Evolutionary conservation across 2,888 invertebrate genomes (phyloP).

Genomic region (Pachliopta kotzebuea): DNA sequence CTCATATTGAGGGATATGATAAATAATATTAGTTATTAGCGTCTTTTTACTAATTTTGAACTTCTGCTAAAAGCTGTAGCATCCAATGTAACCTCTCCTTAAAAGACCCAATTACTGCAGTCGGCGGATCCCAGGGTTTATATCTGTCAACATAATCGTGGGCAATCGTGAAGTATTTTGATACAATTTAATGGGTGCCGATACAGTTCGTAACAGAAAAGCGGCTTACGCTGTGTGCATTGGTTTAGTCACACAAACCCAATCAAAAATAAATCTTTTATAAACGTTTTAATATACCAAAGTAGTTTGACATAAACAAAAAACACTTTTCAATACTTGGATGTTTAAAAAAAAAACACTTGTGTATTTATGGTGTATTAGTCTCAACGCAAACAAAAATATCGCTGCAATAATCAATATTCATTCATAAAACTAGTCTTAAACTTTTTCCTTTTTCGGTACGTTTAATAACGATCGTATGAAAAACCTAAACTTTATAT

Average conservation of each 20-base stretch:
- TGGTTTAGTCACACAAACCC: background rate
- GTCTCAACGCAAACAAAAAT: too few species aligned
- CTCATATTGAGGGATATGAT: too few species aligned
- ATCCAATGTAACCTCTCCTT: background rate
- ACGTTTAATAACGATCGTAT: background rate
- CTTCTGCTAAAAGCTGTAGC: background rate
- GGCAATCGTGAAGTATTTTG: slow-evolving; percentile 5
- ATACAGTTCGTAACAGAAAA: slow-evolving; percentile 8
- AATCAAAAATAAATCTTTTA: background rate
- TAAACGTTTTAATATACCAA: background rate
- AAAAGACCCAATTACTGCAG: slow-evolving; percentile 2
- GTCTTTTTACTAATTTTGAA: background rate
- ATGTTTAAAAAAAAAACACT: too few species aligned
- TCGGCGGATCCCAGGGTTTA: slow-evolving; percentile 1
- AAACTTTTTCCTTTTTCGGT: background rate
- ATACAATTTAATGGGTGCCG: slow-evolving; percentile 9
- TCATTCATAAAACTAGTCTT: background rate
- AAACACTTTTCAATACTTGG: too few species aligned
- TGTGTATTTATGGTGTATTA: too few species aligned
- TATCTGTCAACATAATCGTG: slow-evolving; percentile 14
- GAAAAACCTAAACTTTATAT: background rate
- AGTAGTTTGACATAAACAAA: background rate
- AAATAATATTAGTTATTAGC: background rate
- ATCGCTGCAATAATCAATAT: too few species aligned
- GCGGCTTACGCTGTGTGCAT: background rate